A percentile compares a stretch with the other conserved stretches of the same genome.
These are phyloP conservation scores for Reinhardtius hippoglossoides DNA, from an alignment of 2,113 vertebrate genomes.

Conservation along the genomic window DNA sequence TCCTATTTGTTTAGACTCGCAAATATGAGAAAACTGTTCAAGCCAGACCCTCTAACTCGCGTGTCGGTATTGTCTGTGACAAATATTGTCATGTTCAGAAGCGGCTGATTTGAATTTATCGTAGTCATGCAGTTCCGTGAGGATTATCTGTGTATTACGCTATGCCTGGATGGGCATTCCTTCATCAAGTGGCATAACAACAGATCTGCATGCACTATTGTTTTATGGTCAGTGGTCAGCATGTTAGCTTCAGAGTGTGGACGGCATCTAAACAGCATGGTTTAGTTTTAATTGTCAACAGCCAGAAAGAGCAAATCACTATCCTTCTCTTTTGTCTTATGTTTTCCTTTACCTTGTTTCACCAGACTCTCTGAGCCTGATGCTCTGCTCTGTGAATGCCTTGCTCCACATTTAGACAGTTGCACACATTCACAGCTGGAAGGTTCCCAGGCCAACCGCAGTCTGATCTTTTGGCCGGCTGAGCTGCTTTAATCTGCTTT, in stretches of 20 bases:
- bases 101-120: neutral
- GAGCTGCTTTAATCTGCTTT: slow-evolving; percentile 65
- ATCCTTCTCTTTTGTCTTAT: neutral
- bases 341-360: slow-evolving; percentile 19
- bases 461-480: slow-evolving; percentile 60
- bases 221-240: neutral
- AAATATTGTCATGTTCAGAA: slow-evolving; percentile 3
- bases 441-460: slow-evolving; percentile 45
- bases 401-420: slow-evolving; percentile 41
- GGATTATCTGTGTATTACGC: slow-evolving; percentile 2
- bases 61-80: neutral
- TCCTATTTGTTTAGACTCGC: slow-evolving; percentile 2
- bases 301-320: neutral
- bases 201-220: slow-evolving; percentile 2
- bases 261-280: neutral
- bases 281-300: slow-evolving; percentile 32
- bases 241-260: slow-evolving; percentile 1
- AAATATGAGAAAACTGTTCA: neutral
- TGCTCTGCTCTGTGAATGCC: slow-evolving; percentile 1
- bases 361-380: slow-evolving; percentile 2
- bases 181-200: neutral
- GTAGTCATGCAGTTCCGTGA: neutral
- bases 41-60: neutral
- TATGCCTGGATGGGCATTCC: neutral
- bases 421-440: slow-evolving; percentile 60